Evolutionary conservation across 2,888 invertebrate genomes (phyloP), one percentile per base, ranked within the genome.

Genomic region (Trissolcus brochymenae): DNA sequence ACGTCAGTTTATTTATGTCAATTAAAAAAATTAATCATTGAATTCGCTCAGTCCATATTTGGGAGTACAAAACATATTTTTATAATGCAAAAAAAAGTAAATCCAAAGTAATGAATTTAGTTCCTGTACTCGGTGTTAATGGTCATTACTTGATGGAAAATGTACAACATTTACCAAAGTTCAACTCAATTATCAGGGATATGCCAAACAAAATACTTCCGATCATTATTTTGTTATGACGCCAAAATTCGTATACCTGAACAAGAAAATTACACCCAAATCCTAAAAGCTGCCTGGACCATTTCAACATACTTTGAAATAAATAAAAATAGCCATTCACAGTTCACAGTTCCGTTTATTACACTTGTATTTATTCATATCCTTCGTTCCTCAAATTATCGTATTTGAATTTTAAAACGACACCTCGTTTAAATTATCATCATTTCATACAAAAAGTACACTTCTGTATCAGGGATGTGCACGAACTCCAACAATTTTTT

Each of bases 31-130:
- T 16, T 4, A 50, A 2, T 7, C 59, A 17, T 29, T 67, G 53
- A 75, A 75, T 68, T 68, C 68, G 75, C 68, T 75, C 64, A 75
- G 75, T 75, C 75, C 75, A 68, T 50, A 41, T 56, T 55, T 0
- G 16, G 59, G 16, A 40, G 29, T 19, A 19, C 9, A n/a, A 17
- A 40, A 7, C 9, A 1, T 53, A 14, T n/a, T 46, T 46, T 46
- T 14, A n/a, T n/a, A n/a, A n/a, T n/a, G n/a, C 29, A 1, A 6
- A 40, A 40, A 19, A 50, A 21, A 50, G n/a, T n/a, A 53, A 41
- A 29, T 66, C 73, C 66, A 73, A 66, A 73, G 73, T 73, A 73
- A 73, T 61, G 43, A 67, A 67, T 74, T 74, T 74, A 73, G 73
- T 73, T 73, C 73, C 73, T 73, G 73, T 73, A 62, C 35, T n/a